Conservation (phyloP, 2,113 vertebrate genomes). For the Myrmecophaga tridactyla region DNA sequence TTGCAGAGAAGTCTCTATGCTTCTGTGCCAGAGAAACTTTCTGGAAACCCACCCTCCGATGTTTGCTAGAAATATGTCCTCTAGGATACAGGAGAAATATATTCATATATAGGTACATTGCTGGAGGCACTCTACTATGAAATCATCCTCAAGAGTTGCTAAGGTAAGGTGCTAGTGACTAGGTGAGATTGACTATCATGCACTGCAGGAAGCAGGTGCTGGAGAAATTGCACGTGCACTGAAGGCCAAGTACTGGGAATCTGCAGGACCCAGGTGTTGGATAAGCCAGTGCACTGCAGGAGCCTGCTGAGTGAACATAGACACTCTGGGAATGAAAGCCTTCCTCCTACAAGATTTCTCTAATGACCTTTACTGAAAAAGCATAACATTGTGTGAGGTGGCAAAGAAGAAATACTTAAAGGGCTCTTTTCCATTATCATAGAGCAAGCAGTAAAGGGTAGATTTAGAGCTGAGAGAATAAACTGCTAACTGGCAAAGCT, state of each 20-base stretch:
- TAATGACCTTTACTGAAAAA: neutral
- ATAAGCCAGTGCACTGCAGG: too few species aligned
- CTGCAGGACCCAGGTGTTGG: neutral
- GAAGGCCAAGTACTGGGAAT: neutral
- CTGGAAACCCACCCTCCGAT: neutral
- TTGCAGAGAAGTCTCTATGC: neutral
- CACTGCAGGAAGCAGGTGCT: rapidly evolving
- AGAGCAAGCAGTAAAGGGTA: neutral
- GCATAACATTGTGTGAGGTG: neutral
- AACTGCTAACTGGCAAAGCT: neutral
- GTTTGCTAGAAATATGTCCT: neutral
- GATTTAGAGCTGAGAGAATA: neutral
- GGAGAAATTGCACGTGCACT: rapidly evolving
- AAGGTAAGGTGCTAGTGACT: neutral
- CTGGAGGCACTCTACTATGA: neutral
- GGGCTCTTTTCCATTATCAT: neutral
- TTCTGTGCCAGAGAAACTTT: neutral
- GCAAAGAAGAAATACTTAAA: neutral
- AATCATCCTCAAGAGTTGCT: neutral
- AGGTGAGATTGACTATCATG: neutral
- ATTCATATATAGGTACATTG: neutral
- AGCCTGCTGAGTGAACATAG: neutral
- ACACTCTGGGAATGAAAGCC: neutral
- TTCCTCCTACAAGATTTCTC: neutral
- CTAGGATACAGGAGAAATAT: neutral